Conservation (phyloP, 2,113 vertebrate species). For the Myotis lucifugus region DNA sequence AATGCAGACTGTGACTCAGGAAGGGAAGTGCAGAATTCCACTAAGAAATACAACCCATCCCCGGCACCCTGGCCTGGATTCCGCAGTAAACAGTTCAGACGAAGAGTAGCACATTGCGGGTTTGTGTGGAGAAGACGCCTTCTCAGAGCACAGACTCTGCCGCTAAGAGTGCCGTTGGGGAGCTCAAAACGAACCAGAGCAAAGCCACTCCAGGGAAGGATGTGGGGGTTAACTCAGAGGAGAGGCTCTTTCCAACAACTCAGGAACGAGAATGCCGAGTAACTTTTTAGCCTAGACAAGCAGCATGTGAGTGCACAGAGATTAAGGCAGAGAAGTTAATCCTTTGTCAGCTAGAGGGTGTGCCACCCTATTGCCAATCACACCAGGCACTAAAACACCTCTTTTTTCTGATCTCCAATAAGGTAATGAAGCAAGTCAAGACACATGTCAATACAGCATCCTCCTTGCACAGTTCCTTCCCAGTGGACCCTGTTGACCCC, state of each 20-base stretch:
- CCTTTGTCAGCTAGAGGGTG: not conserved
- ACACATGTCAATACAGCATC: fast-evolving
- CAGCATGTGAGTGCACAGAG: too few relatives aligned
- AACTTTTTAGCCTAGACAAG: not conserved
- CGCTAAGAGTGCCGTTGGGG: not conserved
- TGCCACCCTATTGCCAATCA: not conserved
- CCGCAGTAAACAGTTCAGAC: constrained; percentile 14
- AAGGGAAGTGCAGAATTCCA: constrained; percentile 49
- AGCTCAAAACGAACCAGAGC: not conserved
- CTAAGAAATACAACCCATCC: constrained; percentile 18
- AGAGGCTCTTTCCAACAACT: not conserved
- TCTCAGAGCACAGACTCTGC: not conserved
- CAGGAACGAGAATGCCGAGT: not conserved
- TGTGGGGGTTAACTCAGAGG: too few relatives aligned
- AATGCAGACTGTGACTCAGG: constrained; percentile 65
- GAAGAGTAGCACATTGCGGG: not conserved
- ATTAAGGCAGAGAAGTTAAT: not conserved
- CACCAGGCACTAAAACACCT: not conserved
- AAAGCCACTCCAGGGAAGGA: not conserved
- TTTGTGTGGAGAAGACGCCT: not conserved
- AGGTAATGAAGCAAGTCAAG: not conserved
- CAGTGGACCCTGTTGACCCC: not conserved
- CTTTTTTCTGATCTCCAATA: not conserved
- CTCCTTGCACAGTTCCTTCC: not conserved
- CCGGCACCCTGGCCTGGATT: constrained; percentile 61